Percentiles rank a stretch among this genome's conserved stretches.
These are phyloP conservation scores for Phaethornis superciliosus DNA, from an alignment of 2,113 vertebrate species.

Conservation along the genomic window DNA sequence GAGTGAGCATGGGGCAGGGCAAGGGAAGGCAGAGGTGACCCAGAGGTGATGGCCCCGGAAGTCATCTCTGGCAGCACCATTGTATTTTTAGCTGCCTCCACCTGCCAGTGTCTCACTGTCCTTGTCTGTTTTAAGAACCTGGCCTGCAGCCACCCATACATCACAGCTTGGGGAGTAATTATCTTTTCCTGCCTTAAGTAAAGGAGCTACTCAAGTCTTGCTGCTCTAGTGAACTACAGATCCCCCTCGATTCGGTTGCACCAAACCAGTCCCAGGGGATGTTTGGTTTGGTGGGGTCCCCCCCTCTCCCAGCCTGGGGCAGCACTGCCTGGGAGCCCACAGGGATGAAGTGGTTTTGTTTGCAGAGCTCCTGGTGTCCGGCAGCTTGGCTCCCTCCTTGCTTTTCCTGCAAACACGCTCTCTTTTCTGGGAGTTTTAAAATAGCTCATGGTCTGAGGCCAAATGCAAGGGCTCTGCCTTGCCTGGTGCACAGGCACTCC, in stretches of 20 bases:
- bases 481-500: background rate
- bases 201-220: background rate
- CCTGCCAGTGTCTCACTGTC: background rate
- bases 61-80: background rate
- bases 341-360: background rate
- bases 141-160: background rate
- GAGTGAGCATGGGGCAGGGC: background rate
- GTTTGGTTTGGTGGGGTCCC: background rate
- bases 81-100: background rate
- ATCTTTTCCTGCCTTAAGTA: background rate
- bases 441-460: background rate
- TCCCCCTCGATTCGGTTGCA: accelerated
- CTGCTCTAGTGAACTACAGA: background rate
- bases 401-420: background rate
- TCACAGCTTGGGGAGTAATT: background rate
- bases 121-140: background rate
- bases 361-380: background rate
- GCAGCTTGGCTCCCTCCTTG: background rate
- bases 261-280: background rate
- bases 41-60: background rate
- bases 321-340: background rate
- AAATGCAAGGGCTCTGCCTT: background rate
- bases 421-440: background rate
- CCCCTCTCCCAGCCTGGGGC: accelerated
- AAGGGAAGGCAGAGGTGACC: background rate